These are phyloP conservation scores for Platichthys flesus DNA, from an alignment of 2,113 vertebrate genomes.

Conservation along the genomic window DNA sequence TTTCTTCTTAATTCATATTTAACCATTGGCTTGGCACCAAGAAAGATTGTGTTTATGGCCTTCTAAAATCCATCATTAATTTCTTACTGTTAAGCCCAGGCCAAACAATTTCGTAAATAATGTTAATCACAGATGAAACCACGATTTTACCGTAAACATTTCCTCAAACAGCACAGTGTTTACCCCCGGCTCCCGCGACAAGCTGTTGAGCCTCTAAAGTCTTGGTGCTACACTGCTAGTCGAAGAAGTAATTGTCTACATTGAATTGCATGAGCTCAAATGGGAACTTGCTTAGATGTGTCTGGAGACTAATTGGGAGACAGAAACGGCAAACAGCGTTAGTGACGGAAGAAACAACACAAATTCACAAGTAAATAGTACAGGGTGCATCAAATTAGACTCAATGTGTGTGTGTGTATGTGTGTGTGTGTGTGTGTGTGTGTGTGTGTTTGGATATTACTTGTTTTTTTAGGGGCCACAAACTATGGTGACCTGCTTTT, in stretches of 20 bases:
- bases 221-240: conserved; percentile 36
- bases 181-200: conserved; percentile 53
- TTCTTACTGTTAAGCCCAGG: conserved; percentile 72
- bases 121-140: conserved; percentile 69
- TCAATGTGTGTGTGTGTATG: no score
- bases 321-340: conserved; percentile 35
- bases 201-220: conserved; percentile 62
- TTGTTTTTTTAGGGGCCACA: no score
- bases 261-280: conserved; percentile 54
- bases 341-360: not conserved
- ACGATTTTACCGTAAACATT: conserved; percentile 53
- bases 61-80: conserved; percentile 78
- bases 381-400: no score
- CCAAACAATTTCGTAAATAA: conserved; percentile 73
- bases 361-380: no score
- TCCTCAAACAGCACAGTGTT: conserved; percentile 54
- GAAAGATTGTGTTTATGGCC: conserved; percentile 75
- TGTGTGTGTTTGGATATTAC: no score
- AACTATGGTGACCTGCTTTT: no score
- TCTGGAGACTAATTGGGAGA: conserved; percentile 58
- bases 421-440: no score
- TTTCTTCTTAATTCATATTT: conserved; percentile 84
- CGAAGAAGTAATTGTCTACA: conserved; percentile 51
- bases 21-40: conserved; percentile 79
- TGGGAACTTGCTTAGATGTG: conserved; percentile 49